A percentile compares a stretch with the other conserved stretches of the same genome.
Evolutionary conservation across 2,113 vertebrate species (phyloP).

Genomic region (Rhabdornis inornatus): DNA sequence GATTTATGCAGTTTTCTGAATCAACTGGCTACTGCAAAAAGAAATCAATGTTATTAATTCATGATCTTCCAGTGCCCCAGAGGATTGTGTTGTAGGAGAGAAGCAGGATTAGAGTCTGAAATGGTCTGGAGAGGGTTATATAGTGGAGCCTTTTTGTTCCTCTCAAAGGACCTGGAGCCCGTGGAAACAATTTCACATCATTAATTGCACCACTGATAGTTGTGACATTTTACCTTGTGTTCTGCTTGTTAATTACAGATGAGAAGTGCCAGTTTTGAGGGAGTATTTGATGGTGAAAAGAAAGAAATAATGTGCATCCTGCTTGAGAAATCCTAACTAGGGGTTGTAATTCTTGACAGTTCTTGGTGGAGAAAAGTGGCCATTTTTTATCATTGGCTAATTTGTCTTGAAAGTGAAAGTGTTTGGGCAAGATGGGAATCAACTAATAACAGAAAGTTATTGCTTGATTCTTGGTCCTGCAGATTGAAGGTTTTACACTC

Average conservation of each 20-base stretch:
- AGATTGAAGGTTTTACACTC: conserved; percentile 33
- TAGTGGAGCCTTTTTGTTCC: background rate
- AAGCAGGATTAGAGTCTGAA: background rate
- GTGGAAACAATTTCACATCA: background rate
- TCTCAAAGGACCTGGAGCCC: background rate
- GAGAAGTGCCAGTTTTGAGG: background rate
- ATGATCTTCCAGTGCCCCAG: background rate
- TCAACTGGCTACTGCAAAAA: background rate
- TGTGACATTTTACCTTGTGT: background rate
- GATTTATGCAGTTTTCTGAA: background rate
- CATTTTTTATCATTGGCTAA: background rate
- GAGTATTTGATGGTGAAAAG: background rate
- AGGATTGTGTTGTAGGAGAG: background rate
- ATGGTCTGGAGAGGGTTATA: background rate
- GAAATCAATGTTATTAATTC: background rate
- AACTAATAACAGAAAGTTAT: background rate
- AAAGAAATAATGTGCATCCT: background rate
- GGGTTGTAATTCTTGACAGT: background rate
- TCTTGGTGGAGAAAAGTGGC: background rate
- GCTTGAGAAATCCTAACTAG: background rate
- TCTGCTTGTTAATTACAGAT: conserved; percentile 2
- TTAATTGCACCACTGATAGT: background rate
- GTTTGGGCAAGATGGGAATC: background rate
- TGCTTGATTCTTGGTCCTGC: background rate
- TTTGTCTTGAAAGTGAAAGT: background rate